Evolutionary conservation across 2,888 invertebrate genomes (phyloP), one percentile per base, ranked within the genome.

Genomic region (Ecliptopera silaceata): DNA sequence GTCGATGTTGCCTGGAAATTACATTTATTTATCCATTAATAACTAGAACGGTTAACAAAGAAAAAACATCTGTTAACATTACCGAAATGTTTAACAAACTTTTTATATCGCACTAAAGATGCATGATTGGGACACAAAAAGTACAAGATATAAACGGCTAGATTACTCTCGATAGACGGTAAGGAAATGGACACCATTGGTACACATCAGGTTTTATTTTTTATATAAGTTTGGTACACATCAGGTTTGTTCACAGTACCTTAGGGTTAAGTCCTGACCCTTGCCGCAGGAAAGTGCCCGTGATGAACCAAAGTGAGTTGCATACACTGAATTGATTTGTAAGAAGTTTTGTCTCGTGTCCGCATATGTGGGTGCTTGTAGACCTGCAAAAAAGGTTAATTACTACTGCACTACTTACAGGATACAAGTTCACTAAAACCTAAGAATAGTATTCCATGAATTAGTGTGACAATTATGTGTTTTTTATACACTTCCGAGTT

Each of bases 281-380:
- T 86, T 98, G 98, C 75, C 98, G 96, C 93, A 99, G 94, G 73
- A 99, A 95, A 20, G 98, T 98, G 22, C 98, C 98, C 39, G 98
- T 97, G 66, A 97, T 96, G 91, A 98, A 98, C 98, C 98, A 98
- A 89, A 99, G 96, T 69, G 97, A 97, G 90, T 99, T 99, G 74
- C 98, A 97, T 51, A 99, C 95, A 66, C 96, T 97, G 93, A 99
- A 99, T 91, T 99, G 98, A 84, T 99, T 99, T 77, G 98, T 97
- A 65, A 97, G 93, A 63, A 97, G 93, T 84, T 97, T 97, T 42
- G 95, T 95, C 75, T 96, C 95, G 65, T 95, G 95, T 13, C 95
- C 94, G 74, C 96, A 96, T 0, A 96, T 95, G 75, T 96, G 89
- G 0, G 89, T 88, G 17, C 95, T 95, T 72, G 96, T 95, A 0